A percentile compares a stretch with the other conserved stretches of the same genome.
These are phyloP conservation scores for Ectemnius cavifrons DNA, from an alignment of 2,888 invertebrate genomes.

Conservation along the genomic window DNA sequence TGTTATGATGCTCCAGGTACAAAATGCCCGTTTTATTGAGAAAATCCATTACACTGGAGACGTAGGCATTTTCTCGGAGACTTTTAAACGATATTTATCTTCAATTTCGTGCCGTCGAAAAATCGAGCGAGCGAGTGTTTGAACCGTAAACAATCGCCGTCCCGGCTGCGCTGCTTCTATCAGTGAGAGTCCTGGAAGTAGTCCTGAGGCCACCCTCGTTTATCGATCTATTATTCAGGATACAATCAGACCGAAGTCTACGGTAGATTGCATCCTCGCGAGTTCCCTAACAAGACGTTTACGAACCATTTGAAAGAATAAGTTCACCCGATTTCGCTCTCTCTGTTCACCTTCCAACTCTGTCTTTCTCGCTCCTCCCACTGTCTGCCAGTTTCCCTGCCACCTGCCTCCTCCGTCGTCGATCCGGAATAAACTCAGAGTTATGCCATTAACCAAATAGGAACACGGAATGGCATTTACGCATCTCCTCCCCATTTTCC, in stretches of 20 bases:
- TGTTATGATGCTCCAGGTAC: neutral
- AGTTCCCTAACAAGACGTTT: slow-evolving; percentile 41
- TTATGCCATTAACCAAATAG: too few relatives aligned
- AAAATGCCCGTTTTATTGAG: neutral
- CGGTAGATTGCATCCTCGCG: slow-evolving; percentile 35
- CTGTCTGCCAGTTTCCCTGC: neutral
- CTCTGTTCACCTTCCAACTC: slow-evolving; percentile 13
- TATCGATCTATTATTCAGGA: slow-evolving; percentile 51
- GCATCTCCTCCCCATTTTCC: too few relatives aligned
- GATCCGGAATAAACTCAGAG: neutral
- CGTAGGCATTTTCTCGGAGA: slow-evolving; percentile 6
- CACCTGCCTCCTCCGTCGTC: slow-evolving; percentile 6
- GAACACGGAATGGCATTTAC: too few relatives aligned
- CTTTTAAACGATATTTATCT: slow-evolving; percentile 3
- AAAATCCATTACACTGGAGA: neutral
- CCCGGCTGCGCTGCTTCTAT: neutral
- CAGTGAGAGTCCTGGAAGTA: too few relatives aligned
- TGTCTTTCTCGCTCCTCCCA: too few relatives aligned
- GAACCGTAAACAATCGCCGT: slow-evolving; percentile 13
- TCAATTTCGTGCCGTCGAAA: slow-evolving; percentile 7
- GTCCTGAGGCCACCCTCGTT: slow-evolving; percentile 7
- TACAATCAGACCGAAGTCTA: slow-evolving; percentile 30
- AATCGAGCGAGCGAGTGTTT: neutral
- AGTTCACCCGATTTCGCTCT: slow-evolving; percentile 21
- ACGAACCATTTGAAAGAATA: slow-evolving; percentile 42